A percentile compares a stretch with the other conserved stretches of the same genome.
Evolutionary conservation across 2,113 vertebrate genomes (phyloP).

Genomic region (Danionella cerebrum): DNA sequence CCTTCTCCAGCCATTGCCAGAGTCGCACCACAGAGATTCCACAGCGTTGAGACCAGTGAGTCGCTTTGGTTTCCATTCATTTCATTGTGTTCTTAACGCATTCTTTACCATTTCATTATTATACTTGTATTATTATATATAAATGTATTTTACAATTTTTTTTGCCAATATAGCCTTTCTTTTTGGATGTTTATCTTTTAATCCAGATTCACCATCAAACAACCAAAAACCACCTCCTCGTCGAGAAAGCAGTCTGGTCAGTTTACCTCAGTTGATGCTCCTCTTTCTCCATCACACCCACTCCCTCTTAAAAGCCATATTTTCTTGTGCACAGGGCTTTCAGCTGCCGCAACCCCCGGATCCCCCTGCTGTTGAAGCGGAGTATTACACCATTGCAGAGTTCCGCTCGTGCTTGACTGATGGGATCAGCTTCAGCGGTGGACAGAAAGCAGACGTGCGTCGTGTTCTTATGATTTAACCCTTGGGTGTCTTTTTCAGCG

Average conservation of each 20-base stretch:
- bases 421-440: constrained; percentile 94
- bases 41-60: constrained; percentile 29
- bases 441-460: constrained; percentile 95
- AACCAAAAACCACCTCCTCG: constrained; percentile 87
- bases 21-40: constrained; percentile 76
- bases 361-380: constrained; percentile 93
- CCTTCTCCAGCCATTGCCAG: constrained; percentile 86
- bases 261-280: constrained; percentile 28
- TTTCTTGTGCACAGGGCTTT: constrained; percentile 70
- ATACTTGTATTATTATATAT: neutral
- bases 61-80: neutral
- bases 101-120: neutral
- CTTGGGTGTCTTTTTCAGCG: too few relatives aligned
- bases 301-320: too few relatives aligned
- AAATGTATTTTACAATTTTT: neutral
- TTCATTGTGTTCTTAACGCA: neutral
- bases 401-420: constrained; percentile 95
- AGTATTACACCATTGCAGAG: constrained; percentile 98
- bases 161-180: too few relatives aligned
- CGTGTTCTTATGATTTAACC: neutral
- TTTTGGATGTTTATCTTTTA: neutral
- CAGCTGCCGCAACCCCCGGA: constrained; percentile 94
- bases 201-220: constrained; percentile 86
- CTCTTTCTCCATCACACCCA: neutral
- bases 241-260: constrained; percentile 87